Conservation (phyloP, 2,113 vertebrate genomes). For the Xiphophorus maculatus region DNA sequence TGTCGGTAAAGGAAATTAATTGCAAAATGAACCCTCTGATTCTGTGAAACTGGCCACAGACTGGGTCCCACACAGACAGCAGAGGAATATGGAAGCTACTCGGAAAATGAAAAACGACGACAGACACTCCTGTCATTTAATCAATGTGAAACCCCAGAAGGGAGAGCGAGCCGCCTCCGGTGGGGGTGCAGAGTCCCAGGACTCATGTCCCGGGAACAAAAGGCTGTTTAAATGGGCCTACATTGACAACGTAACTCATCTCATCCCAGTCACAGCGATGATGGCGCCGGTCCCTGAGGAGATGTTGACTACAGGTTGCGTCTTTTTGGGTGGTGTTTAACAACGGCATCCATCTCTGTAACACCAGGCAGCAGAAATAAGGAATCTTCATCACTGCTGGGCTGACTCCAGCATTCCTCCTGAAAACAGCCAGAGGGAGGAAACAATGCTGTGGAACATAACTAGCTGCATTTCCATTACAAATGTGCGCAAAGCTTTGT, state of each 20-base stretch:
- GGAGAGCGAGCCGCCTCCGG: constrained; percentile 38
- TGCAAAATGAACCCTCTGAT: constrained; percentile 33
- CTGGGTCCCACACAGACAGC: constrained; percentile 36
- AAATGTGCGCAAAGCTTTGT: too few species aligned
- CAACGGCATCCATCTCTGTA: constrained; percentile 70
- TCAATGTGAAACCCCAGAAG: constrained; percentile 69
- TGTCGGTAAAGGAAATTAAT: constrained; percentile 42
- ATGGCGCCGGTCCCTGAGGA: constrained; percentile 45
- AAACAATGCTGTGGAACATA: not conserved
- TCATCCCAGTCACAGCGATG: constrained; percentile 55
- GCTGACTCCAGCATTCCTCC: constrained; percentile 30
- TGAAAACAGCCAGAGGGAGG: constrained; percentile 6
- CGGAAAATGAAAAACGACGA: constrained; percentile 74
- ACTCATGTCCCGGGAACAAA: constrained; percentile 46
- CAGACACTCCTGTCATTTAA: constrained; percentile 70
- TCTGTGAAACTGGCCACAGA: constrained; percentile 7
- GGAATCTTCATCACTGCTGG: constrained; percentile 48
- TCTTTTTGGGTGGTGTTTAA: constrained; percentile 64
- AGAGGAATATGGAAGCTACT: constrained; percentile 67
- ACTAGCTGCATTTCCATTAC: too few species aligned
- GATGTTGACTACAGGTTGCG: constrained; percentile 22
- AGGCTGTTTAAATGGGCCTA: constrained; percentile 53
- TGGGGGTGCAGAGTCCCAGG: constrained; percentile 39
- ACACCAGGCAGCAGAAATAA: constrained; percentile 48
- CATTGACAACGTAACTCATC: constrained; percentile 48